phyloP scores from a whole-genome alignment of 2,888 invertebrate genomes.

The Drosophila borborema region DNA sequence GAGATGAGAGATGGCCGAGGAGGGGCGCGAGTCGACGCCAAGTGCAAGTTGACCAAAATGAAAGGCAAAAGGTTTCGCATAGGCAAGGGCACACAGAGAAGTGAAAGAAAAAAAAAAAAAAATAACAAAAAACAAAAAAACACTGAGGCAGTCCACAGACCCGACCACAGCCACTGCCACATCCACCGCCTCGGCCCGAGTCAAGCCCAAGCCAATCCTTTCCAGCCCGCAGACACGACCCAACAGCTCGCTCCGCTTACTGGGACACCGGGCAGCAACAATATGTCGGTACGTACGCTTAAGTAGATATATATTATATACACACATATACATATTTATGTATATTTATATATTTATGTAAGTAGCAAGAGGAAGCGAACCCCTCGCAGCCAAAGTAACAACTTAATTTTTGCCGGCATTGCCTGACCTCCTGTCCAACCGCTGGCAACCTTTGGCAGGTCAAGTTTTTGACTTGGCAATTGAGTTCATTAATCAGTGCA shows the following conservation, averaged over 20 bases:
- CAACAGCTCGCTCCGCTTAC: conserved; percentile 18
- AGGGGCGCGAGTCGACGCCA: conserved; percentile 45
- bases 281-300: conserved; percentile 26
- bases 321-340: too few relatives aligned
- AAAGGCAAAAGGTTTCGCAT: conserved; percentile 72
- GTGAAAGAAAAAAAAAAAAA: conserved; percentile 49
- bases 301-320: conserved; percentile 6
- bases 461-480: conserved; percentile 36
- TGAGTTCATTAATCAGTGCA: conserved; percentile 53
- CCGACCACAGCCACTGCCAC: conserved; percentile 2
- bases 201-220: conserved; percentile 19
- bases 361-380: conserved; percentile 1
- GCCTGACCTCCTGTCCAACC: conserved; percentile 37
- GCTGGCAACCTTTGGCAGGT: conserved; percentile 16
- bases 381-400: conserved; percentile 39
- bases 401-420: conserved; percentile 53
- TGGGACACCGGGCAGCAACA: conserved; percentile 18
- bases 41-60: conserved; percentile 80
- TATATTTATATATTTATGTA: too few relatives aligned
- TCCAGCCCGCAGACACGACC: conserved; percentile 18
- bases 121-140: conserved; percentile 58
- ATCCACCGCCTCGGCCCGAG: conserved; percentile 8
- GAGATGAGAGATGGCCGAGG: conserved; percentile 4
- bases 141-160: conserved; percentile 31
- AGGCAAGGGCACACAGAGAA: conserved; percentile 49